Conservation (phyloP, 2,888 invertebrate genomes). For the Tiphia femorata region DNA sequence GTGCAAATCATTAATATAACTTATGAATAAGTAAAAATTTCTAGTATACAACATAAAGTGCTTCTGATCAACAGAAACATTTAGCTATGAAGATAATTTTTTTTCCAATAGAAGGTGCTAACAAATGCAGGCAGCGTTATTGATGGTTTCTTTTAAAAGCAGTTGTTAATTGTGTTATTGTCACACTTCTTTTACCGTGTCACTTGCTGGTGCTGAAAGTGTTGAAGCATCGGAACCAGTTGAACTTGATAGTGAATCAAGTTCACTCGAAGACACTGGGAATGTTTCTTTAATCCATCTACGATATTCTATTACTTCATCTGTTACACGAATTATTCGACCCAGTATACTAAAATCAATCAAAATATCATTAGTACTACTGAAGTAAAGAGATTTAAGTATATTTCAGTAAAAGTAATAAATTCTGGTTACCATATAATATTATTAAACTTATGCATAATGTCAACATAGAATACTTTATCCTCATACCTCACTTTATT, state of each 20-base stretch:
- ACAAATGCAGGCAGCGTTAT: too few relatives aligned
- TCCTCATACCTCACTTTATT: slow-evolving; percentile 67
- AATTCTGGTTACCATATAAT: neutral
- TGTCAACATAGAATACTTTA: slow-evolving; percentile 2
- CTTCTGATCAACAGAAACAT: too few relatives aligned
- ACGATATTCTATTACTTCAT: slow-evolving; percentile 87
- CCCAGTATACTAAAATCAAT: slow-evolving; percentile 79
- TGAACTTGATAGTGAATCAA: slow-evolving; percentile 65
- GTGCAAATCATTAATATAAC: too few relatives aligned
- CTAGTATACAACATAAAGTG: too few relatives aligned
- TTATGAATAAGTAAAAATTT: too few relatives aligned
- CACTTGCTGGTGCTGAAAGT: slow-evolving; percentile 66
- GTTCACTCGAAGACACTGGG: slow-evolving; percentile 58
- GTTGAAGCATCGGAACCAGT: slow-evolving; percentile 67
- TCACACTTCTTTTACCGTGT: slow-evolving; percentile 66
- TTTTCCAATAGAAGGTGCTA: too few relatives aligned
- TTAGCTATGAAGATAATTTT: too few relatives aligned
- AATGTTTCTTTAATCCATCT: slow-evolving; percentile 75
- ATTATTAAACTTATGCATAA: neutral
- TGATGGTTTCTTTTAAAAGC: too few relatives aligned
- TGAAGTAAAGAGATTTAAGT: neutral
- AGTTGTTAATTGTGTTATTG: too few relatives aligned
- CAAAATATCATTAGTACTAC: slow-evolving; percentile 1
- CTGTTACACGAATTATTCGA: slow-evolving; percentile 92
- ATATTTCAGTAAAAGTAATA: neutral